A percentile compares a stretch with the other conserved stretches of the same genome.
phyloP scores from a whole-genome alignment of 2,113 vertebrate species.

The Micronisus gabar region DNA sequence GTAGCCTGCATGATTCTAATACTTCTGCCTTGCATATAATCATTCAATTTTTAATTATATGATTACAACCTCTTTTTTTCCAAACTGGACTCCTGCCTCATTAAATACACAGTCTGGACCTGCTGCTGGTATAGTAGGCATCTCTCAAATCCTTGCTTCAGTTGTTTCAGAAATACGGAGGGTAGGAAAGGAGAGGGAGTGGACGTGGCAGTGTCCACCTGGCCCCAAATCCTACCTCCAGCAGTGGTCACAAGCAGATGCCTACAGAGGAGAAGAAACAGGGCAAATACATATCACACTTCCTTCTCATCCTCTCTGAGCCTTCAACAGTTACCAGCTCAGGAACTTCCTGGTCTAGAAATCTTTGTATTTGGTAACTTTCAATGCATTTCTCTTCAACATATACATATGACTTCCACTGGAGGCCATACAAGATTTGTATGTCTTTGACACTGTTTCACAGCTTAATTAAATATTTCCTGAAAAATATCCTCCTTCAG shows the following conservation, averaged over 20 bases:
- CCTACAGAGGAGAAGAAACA: neutral
- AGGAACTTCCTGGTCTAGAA: neutral
- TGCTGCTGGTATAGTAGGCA: neutral
- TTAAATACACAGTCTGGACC: neutral
- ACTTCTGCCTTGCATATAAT: neutral
- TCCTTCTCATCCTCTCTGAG: neutral
- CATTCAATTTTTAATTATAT: neutral
- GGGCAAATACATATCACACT: fast-evolving
- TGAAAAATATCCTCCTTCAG: neutral
- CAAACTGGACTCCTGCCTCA: neutral
- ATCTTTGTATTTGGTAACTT: neutral
- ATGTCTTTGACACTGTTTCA: neutral
- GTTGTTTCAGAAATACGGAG: neutral
- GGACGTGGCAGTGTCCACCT: neutral
- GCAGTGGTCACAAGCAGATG: neutral
- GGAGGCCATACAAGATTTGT: neutral
- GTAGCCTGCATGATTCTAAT: neutral
- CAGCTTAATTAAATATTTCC: neutral
- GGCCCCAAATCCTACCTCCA: neutral
- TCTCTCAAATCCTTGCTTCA: neutral
- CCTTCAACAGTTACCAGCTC: neutral
- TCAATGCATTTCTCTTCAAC: neutral
- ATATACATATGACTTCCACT: neutral
- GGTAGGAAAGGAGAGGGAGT: neutral
- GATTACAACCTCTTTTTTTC: neutral